Evolutionary conservation across 2,113 vertebrate species (phyloP).

Genomic region (Larimichthys crocea): DNA sequence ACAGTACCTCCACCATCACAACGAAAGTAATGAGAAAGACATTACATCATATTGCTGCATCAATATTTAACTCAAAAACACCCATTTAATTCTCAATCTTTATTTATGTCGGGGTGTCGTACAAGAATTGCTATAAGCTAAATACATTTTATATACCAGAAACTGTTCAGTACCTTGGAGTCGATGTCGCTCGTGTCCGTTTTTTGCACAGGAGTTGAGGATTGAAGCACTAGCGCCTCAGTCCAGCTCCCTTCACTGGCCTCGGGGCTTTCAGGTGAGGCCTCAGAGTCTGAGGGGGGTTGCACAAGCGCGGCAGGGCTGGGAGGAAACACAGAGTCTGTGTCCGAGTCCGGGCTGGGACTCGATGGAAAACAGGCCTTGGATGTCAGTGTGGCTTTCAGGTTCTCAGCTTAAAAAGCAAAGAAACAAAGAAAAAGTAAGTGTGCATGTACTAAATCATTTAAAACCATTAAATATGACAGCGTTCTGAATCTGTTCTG

Average conservation of each 20-base stretch:
- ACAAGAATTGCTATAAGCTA: neutral
- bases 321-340: constrained; percentile 50
- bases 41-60: constrained; percentile 33
- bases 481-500: neutral
- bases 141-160: neutral
- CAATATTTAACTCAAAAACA: constrained; percentile 47
- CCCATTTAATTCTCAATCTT: constrained; percentile 1
- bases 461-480: neutral
- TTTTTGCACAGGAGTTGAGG: constrained; percentile 23
- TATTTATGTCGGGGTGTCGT: neutral
- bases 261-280: constrained; percentile 31
- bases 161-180: constrained; percentile 66
- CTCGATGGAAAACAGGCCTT: constrained; percentile 28
- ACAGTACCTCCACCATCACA: constrained; percentile 12
- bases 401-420: constrained; percentile 68
- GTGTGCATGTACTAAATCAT: neutral
- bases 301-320: constrained; percentile 19
- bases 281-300: constrained; percentile 14
- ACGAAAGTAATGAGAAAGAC: neutral
- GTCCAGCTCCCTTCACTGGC: constrained; percentile 43
- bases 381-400: constrained; percentile 68
- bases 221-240: constrained; percentile 13
- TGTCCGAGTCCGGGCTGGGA: constrained; percentile 28
- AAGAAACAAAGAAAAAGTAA: neutral
- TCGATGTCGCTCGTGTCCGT: constrained; percentile 32